phyloP scores from a whole-genome alignment of 2,797 vertebrate species.

The Pempheris klunzingeri region DNA sequence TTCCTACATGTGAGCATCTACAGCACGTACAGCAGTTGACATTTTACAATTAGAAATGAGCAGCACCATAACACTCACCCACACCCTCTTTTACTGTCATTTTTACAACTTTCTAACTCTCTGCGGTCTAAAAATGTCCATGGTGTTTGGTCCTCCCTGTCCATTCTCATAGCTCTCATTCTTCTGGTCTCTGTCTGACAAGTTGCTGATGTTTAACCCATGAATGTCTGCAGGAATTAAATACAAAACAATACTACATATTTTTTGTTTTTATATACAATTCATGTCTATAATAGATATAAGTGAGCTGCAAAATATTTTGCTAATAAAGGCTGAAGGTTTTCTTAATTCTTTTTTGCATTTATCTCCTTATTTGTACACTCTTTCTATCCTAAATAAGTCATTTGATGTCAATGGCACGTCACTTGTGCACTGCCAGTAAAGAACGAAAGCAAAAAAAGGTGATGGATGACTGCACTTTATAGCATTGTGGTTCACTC shows the following conservation, averaged over 20 bases:
- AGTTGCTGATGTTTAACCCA: background rate
- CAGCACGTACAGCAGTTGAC: background rate
- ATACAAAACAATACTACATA: background rate
- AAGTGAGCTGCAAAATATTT: background rate
- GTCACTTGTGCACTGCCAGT: background rate
- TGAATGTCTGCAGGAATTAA: background rate
- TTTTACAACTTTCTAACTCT: background rate
- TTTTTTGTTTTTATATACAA: background rate
- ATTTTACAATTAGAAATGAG: background rate
- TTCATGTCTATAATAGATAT: background rate
- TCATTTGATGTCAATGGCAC: background rate
- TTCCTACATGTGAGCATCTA: background rate
- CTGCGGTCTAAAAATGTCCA: background rate
- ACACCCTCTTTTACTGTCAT: background rate
- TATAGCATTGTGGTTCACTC: background rate
- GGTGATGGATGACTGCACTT: background rate
- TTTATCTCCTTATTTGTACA: background rate
- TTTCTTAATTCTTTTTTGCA: background rate
- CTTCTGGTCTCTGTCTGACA: background rate
- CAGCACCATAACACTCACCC: background rate
- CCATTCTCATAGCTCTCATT: background rate
- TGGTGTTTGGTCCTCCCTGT: background rate
- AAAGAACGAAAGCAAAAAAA: background rate
- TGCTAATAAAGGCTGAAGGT: background rate
- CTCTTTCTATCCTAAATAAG: background rate